These are phyloP conservation scores for Sterna hirundo DNA, from an alignment of 2,113 vertebrate species.

Conservation along the genomic window DNA sequence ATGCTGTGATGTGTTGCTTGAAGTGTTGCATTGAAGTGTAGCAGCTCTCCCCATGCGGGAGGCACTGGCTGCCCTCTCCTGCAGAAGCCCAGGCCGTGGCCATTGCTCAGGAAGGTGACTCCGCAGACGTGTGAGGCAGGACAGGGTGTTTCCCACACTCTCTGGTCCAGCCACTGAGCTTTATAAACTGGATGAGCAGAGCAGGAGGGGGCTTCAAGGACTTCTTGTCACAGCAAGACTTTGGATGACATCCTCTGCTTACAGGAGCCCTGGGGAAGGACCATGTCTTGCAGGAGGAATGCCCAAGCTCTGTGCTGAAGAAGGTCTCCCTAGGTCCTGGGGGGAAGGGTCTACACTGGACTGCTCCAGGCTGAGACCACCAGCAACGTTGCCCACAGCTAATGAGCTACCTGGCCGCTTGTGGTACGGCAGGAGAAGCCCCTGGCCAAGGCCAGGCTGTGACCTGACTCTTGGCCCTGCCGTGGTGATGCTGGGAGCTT, in stretches of 20 bases:
- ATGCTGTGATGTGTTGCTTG: not conserved
- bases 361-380: not conserved
- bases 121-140: not conserved
- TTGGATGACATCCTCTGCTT: not conserved
- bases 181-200: not conserved
- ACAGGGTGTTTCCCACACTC: not conserved
- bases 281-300: not conserved
- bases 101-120: not conserved
- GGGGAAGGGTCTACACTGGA: not conserved
- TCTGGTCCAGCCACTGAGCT: not conserved
- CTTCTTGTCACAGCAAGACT: not conserved
- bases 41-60: not conserved
- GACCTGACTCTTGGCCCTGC: not conserved
- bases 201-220: not conserved
- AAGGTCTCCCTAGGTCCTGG: not conserved
- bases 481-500: rapidly evolving
- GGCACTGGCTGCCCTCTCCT: not conserved
- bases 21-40: not conserved
- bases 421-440: not conserved
- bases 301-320: not conserved
- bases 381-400: not conserved
- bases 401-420: not conserved
- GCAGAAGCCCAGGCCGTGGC: not conserved
- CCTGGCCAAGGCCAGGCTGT: not conserved
- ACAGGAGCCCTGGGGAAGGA: not conserved